Evolutionary conservation across 2,888 invertebrate genomes (phyloP), one percentile per base, ranked within the genome.

Genomic region (Spodoptera picta): DNA sequence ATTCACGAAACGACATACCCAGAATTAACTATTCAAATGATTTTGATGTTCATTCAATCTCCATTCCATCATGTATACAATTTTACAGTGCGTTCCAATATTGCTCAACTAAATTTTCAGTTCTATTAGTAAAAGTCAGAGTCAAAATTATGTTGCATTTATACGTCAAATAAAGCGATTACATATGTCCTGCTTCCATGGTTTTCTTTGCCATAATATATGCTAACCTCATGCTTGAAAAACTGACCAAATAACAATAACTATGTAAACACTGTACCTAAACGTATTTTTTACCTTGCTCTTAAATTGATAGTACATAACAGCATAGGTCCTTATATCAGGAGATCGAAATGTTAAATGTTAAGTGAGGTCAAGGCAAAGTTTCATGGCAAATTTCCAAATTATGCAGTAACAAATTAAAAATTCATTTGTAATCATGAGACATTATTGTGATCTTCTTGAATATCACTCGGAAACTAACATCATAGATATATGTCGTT

Each of bases 31-130:
- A 43, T 47, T 51, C 27, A 44, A 6, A 63, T n/a, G 4, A 70
- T 51, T 41, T 69, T 43, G 46, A 65, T 69, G 9, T 3, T 36
- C 50, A 43, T 45, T 69, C 23, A 45, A 42, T 62, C 31, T 27
- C 24, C 50, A 43, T 51, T 19, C 14, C 36, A 64, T 64, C 44
- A 47, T 64, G 9, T 27, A 41, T 43, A 52, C 23, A 63, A 41
- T 11, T 48, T 42, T 44, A 42, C 27, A 27, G 12, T 6, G 23
- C 41, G 49, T 70, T 69, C 12, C 47, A 52, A 36, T 49, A 31
- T 64, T 64, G 23, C 41, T 49, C 14, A 64, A 52, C 41, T 45
- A 44, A 70, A 48, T 27, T 0, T 4, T 27, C 43, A 27, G 48
- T 63, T 46, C 12, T 51, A 51, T 31, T 63, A 14, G 50, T 27